Percentiles rank a stretch among this genome's conserved stretches.
Conservation (phyloP, 2,888 invertebrate genomes). For the Ophioninae sp. region DNA sequence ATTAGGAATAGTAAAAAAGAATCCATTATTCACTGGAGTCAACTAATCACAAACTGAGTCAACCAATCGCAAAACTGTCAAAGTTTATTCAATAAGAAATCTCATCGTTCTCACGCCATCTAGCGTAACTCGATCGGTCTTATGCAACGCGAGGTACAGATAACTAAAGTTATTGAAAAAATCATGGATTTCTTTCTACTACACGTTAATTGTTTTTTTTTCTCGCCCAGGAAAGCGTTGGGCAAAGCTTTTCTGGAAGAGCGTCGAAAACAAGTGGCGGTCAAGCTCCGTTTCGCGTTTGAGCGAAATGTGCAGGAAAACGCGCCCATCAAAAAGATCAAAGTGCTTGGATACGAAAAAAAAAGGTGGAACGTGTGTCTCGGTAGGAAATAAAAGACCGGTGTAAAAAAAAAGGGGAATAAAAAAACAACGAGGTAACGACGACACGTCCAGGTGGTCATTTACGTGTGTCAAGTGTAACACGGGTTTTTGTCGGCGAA, state of each 20-base stretch:
- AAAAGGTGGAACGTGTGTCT: conserved; percentile 7
- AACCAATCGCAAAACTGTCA: too few species aligned
- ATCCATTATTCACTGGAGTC: too few species aligned
- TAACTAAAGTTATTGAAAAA: too few species aligned
- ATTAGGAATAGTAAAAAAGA: too few species aligned
- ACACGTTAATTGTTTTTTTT: too few species aligned
- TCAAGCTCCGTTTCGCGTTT: background rate
- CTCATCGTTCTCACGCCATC: too few species aligned
- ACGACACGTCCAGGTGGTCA: conserved; percentile 21
- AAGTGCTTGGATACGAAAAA: conserved; percentile 11
- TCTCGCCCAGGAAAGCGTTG: too few species aligned
- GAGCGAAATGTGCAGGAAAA: conserved; percentile 4
- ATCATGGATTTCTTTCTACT: too few species aligned
- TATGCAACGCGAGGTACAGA: too few species aligned
- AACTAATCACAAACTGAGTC: too few species aligned
- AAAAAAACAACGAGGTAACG: background rate
- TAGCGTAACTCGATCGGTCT: too few species aligned
- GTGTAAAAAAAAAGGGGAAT: background rate
- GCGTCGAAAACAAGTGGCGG: background rate
- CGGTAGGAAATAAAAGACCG: background rate
- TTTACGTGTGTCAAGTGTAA: conserved; percentile 44
- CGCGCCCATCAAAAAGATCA: conserved; percentile 35
- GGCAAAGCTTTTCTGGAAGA: background rate
- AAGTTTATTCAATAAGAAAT: too few species aligned
- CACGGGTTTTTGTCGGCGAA: conserved; percentile 35